Conservation (phyloP, 2,113 vertebrate species). For the Erinaceus europaeus region DNA sequence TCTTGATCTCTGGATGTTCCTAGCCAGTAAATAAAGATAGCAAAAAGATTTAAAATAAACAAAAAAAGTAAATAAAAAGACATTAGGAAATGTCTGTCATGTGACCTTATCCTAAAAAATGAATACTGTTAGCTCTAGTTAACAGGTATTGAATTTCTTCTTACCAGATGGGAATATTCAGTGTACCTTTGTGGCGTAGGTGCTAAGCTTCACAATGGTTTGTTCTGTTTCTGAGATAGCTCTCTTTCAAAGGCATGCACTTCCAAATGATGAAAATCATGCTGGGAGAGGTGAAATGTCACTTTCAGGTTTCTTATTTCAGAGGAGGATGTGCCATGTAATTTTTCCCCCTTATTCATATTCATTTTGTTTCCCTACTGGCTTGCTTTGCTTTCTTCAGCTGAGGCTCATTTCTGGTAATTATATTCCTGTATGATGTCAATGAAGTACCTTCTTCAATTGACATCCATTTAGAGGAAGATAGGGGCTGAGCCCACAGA, state of each 20-base stretch:
- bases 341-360: background rate
- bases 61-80: too few relatives aligned
- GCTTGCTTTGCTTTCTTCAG: background rate
- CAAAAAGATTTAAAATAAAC: too few relatives aligned
- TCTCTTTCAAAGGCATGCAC: background rate
- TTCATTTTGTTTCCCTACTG: background rate
- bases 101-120: background rate
- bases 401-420: background rate
- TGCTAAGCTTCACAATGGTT: background rate
- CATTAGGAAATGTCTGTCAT: background rate
- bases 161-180: background rate
- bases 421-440: background rate
- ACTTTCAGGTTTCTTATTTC: background rate
- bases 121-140: background rate
- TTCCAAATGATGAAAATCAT: background rate
- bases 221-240: background rate
- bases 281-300: background rate
- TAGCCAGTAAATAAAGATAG: too few relatives aligned
- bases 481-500: background rate
- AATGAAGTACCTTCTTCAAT: background rate
- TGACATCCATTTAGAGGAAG: background rate
- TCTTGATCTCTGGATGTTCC: too few relatives aligned
- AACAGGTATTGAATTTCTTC: background rate
- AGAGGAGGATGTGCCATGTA: background rate
- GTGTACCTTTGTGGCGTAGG: background rate